phyloP scores from a whole-genome alignment of 2,113 vertebrate species.

The Prunella fulvescens region DNA sequence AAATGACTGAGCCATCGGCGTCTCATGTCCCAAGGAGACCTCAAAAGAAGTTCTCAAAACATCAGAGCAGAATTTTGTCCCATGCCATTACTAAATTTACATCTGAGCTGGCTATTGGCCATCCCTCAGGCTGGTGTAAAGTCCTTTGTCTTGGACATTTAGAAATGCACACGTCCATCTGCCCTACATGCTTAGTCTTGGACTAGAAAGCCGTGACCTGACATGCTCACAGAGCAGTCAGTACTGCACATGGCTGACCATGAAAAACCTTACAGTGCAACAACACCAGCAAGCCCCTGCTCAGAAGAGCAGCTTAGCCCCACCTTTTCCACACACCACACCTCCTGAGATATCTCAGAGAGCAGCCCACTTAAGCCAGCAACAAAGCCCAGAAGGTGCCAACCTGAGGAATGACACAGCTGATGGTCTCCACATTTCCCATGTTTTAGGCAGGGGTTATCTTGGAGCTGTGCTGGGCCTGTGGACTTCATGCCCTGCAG shows the following conservation, averaged over 20 bases:
- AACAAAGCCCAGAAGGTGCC: neutral
- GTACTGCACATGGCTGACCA: neutral
- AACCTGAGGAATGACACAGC: neutral
- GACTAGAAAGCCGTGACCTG: neutral
- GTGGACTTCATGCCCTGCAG: neutral
- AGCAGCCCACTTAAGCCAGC: neutral
- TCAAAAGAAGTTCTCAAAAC: neutral
- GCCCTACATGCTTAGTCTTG: no score
- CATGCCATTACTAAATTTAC: neutral
- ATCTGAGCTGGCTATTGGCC: neutral
- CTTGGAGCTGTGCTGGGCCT: neutral
- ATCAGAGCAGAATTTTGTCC: neutral
- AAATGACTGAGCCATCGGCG: neutral
- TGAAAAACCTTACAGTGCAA: neutral
- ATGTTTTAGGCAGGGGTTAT: neutral
- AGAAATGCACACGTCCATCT: neutral
- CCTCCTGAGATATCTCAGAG: neutral
- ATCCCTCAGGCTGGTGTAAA: neutral
- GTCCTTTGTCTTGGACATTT: neutral
- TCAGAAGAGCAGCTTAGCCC: neutral
- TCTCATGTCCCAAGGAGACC: neutral
- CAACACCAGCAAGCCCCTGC: rapidly evolving
- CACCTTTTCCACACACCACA: neutral
- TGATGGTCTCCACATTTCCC: neutral
- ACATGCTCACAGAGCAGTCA: rapidly evolving